Conservation (phyloP, 2,888 invertebrate genomes). For the Polietes domitor region DNA sequence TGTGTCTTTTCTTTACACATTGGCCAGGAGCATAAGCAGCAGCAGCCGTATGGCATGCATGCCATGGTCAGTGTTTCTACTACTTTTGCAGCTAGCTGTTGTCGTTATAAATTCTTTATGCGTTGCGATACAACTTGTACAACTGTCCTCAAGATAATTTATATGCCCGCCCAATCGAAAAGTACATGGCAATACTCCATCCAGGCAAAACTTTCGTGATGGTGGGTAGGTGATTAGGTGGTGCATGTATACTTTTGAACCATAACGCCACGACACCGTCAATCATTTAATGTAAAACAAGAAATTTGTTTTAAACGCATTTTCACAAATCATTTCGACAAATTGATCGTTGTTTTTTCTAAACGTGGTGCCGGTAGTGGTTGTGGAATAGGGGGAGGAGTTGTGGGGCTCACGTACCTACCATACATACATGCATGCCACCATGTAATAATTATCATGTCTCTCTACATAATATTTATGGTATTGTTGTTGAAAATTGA, state of each 20-base stretch:
- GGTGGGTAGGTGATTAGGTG: not conserved
- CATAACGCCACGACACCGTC: constrained; percentile 27
- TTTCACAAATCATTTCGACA: constrained; percentile 44
- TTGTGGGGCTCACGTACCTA: constrained; percentile 37
- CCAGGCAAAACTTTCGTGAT: not conserved
- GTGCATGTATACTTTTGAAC: not conserved
- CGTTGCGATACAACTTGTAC: not conserved
- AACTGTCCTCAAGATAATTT: constrained; percentile 38
- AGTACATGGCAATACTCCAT: not conserved
- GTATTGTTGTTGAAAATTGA: not conserved
- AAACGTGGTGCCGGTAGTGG: not conserved
- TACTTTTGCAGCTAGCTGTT: too few relatives aligned
- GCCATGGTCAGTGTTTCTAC: too few relatives aligned
- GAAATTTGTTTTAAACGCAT: constrained; percentile 32
- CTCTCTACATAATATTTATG: constrained; percentile 38
- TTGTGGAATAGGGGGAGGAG: constrained; percentile 7
- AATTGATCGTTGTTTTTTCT: constrained; percentile 8
- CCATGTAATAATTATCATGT: constrained; percentile 53
- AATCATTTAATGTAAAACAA: constrained; percentile 45
- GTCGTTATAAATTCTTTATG: constrained; percentile 24
- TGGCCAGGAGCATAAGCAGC: too few relatives aligned
- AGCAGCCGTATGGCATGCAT: too few relatives aligned
- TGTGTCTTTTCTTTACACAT: too few relatives aligned
- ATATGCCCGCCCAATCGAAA: not conserved
- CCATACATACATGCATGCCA: constrained; percentile 33